These are phyloP conservation scores for Pipistrellus nathusii DNA, from an alignment of 2,797 vertebrate species.

Conservation along the genomic window DNA sequence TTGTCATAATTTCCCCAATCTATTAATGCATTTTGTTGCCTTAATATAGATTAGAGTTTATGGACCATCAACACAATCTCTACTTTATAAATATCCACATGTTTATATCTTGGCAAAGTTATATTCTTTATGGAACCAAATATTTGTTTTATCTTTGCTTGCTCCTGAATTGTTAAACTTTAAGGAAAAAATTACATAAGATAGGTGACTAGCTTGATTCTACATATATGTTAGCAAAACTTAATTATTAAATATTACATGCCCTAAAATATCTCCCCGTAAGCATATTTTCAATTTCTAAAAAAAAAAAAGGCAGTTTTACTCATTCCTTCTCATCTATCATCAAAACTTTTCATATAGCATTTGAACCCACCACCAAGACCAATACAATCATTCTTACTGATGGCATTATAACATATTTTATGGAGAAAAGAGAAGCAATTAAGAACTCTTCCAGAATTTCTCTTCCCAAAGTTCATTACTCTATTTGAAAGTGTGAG, in stretches of 20 bases:
- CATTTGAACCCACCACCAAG: not conserved
- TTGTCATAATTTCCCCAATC: not conserved
- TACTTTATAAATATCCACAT: not conserved
- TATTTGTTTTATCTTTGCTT: not conserved
- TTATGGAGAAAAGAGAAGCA: not conserved
- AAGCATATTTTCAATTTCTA: not conserved
- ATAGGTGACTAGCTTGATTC: not conserved
- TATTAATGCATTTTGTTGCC: not conserved
- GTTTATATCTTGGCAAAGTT: not conserved
- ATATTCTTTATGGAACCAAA: not conserved
- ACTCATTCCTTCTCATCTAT: not conserved
- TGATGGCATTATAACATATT: not conserved
- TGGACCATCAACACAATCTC: not conserved
- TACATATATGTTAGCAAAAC: not conserved
- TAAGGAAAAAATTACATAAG: not conserved
- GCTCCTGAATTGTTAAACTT: not conserved
- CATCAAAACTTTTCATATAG: not conserved
- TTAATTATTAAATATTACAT: not conserved
- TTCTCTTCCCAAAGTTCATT: not conserved
- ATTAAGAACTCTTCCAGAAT: not conserved
- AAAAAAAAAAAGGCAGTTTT: not conserved
- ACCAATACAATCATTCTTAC: not conserved
- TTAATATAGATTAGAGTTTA: not conserved
- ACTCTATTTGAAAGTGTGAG: not conserved
- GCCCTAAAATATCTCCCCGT: not conserved